Conservation (phyloP, 2,888 invertebrate species). For the Drosophila acutilabella region DNA sequence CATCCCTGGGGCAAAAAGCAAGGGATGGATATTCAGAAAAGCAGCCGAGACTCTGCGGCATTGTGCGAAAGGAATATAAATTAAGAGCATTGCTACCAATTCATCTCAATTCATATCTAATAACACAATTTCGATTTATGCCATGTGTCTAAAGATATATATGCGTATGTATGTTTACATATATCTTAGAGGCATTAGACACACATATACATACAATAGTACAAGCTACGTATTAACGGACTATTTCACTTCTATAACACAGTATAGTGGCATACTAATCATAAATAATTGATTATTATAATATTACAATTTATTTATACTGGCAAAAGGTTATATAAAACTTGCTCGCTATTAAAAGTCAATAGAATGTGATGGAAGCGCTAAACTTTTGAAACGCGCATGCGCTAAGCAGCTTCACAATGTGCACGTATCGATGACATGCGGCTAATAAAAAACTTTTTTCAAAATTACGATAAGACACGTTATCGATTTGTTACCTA, state of each 20-base stretch:
- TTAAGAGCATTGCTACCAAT: constrained; percentile 1
- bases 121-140: constrained; percentile 18
- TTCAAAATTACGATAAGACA: background rate
- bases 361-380: constrained; percentile 16
- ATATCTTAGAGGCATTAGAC: constrained; percentile 8
- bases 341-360: constrained; percentile 17
- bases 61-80: background rate
- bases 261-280: background rate
- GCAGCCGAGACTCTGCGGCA: background rate
- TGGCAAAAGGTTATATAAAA: constrained; percentile 22
- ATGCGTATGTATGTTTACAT: constrained; percentile 7
- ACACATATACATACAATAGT: constrained; percentile 10
- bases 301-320: constrained; percentile 20
- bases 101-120: constrained; percentile 1
- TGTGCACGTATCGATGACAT: constrained; percentile 11
- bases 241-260: constrained; percentile 11
- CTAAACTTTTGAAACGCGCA: constrained; percentile 19
- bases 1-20: background rate
- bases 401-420: background rate
- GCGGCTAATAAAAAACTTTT: background rate
- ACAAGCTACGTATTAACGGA: background rate
- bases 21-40: background rate
- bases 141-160: constrained; percentile 15
- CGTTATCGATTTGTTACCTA: background rate
- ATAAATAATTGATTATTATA: constrained; percentile 4